These are phyloP conservation scores for Xenops minutus DNA, from an alignment of 2,797 vertebrate species.

Conservation along the genomic window DNA sequence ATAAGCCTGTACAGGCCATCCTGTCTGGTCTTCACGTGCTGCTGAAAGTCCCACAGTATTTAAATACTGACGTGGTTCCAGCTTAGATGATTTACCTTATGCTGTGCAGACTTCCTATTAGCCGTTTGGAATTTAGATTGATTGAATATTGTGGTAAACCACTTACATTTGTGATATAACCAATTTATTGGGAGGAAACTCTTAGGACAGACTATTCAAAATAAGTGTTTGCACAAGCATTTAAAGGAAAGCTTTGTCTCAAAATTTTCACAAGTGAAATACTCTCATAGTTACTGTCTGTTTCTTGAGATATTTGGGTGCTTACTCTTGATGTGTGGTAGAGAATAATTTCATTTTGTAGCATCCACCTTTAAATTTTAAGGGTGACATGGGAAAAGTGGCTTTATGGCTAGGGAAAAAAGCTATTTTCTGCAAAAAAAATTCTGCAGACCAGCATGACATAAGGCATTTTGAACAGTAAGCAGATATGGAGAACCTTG, in stretches of 20 bases:
- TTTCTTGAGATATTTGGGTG: neutral
- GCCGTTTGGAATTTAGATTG: neutral
- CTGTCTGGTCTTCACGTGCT: neutral
- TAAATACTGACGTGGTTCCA: neutral
- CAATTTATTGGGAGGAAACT: neutral
- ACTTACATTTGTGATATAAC: neutral
- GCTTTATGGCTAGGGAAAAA: neutral
- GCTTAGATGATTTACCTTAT: neutral
- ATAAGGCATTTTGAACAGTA: neutral
- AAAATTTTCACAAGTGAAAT: neutral
- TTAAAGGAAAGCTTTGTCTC: neutral
- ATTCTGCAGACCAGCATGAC: neutral
- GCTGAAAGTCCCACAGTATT: neutral
- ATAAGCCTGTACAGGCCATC: neutral
- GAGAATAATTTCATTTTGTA: neutral
- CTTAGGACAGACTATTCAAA: neutral
- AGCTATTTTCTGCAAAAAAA: neutral
- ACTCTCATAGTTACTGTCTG: neutral
- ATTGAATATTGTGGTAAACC: slow-evolving; percentile 14
- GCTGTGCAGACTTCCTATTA: neutral
- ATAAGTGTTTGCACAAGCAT: neutral
- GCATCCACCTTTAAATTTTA: neutral
- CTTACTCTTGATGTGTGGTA: neutral
- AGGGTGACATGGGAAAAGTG: neutral
- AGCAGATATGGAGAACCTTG: neutral